Evolutionary conservation across 2,797 vertebrate genomes (phyloP).

Genomic region (Delichon dasypus): DNA sequence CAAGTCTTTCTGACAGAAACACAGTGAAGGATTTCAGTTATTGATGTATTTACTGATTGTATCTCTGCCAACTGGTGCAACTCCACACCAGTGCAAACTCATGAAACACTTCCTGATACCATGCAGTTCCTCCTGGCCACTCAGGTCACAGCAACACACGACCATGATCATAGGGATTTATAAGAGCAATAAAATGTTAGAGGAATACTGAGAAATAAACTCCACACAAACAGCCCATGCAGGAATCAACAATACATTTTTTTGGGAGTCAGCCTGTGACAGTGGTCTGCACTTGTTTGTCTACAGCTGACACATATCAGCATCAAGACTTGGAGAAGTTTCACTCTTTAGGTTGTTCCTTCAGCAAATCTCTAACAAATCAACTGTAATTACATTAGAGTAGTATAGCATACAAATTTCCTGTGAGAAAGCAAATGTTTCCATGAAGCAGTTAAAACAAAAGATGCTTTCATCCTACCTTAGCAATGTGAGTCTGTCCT

Average conservation of each 20-base stretch:
- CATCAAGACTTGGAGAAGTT: not conserved
- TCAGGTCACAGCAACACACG: not conserved
- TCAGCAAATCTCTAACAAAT: not conserved
- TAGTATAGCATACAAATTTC: fast-evolving
- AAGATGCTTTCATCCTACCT: not conserved
- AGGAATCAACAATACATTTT: not conserved
- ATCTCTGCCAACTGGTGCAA: not conserved
- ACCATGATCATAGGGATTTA: fast-evolving
- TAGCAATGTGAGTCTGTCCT: not conserved
- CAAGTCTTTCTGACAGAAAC: not conserved
- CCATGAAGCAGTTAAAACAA: not conserved
- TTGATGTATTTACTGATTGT: not conserved
- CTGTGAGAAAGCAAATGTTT: not conserved
- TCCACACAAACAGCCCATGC: fast-evolving
- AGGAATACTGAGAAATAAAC: not conserved
- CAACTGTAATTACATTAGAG: not conserved
- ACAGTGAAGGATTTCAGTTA: not conserved
- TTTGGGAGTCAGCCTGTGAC: not conserved
- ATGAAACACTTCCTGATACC: not conserved
- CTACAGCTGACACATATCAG: not conserved
- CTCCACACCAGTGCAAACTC: not conserved
- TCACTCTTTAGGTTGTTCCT: not conserved
- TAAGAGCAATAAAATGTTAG: not conserved
- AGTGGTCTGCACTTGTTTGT: not conserved
- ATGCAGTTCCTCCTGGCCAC: not conserved